Base-by-base conservation (phyloP, 2,113 vertebrate genomes). In the Stigmatopora nigra region DNA sequence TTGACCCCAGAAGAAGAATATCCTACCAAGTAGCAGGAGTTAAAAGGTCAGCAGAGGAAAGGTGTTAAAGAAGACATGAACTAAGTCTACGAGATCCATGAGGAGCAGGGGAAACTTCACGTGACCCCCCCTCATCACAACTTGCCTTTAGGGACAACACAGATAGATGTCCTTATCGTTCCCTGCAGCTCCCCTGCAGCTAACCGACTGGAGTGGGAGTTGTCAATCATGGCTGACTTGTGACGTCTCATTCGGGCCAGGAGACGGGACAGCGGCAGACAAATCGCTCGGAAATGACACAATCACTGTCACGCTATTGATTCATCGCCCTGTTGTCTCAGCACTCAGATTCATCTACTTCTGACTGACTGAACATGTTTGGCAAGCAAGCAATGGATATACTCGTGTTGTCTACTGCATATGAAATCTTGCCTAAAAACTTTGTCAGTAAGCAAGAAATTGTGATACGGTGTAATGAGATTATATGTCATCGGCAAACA, bases 81-180 rank as follows among this genome's bases (percentile, higher is more conserved):
- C 70, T 80, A 87, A 82, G 59, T 70, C 78, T 70, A 64, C 67
- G 51, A 71, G 62, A 80, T 71, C 71, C 68, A 80, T 84, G 67
- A 65, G 70, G 73, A 64, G 76, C 14, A 19, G 45, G 60, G 61
- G 77, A 77, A 86, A 83, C 86, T 87, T 79, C 71, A 71, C 5
- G 67, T 87, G 84, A 89, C 84, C 86, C 84, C 72, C 19, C 51
- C 7, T 35, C 49, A 41, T 19, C 64, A 31, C 49, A 41, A 44
- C 64, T 67, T 67, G 78, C 82, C 77, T 86, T 88, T 86, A 85
- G 79, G 76, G 74, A 70, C 77, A 75, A 82, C 81, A 72, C 80
- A 77, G 78, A 84, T 82, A 83, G 82, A 81, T 82, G 79, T 81
- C 81, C 87, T 90, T 89, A 91, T 89, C 89, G 85, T 73, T 72